Evolutionary conservation across 1,140 invertebrate species (phyloP).

Genomic region (Calosoma granatense): DNA sequence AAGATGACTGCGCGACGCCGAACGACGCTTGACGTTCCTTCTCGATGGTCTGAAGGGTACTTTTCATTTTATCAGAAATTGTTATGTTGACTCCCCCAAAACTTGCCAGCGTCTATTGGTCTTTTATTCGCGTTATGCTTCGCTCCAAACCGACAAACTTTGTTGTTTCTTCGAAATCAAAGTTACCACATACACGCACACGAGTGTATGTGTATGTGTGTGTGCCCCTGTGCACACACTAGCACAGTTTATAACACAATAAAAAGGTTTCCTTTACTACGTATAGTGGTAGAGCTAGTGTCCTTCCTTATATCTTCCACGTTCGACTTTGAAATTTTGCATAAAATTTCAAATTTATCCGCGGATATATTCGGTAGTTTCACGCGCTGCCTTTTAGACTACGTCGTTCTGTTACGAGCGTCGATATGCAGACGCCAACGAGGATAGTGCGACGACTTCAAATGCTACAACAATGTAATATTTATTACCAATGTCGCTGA

Average conservation of each 20-base stretch:
- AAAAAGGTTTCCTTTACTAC: constrained; percentile 4
- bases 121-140: constrained; percentile 4
- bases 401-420: neutral
- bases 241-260: constrained; percentile 2
- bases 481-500: no score
- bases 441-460: no score
- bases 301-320: no score
- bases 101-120: neutral
- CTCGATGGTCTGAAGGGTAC: no score
- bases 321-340: neutral
- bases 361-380: neutral
- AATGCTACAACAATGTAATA: no score
- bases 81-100: constrained; percentile 6
- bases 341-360: neutral
- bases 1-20: neutral
- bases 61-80: constrained; percentile 9
- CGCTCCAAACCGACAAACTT: neutral
- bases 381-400: neutral
- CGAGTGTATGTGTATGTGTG: no score
- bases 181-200: no score
- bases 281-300: no score
- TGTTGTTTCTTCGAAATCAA: constrained; percentile 8
- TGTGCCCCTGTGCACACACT: neutral
- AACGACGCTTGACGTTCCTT: no score
- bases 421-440: no score